Evolutionary conservation across 1,140 invertebrate species (phyloP).

Genomic region (Antheraea mylitta): DNA sequence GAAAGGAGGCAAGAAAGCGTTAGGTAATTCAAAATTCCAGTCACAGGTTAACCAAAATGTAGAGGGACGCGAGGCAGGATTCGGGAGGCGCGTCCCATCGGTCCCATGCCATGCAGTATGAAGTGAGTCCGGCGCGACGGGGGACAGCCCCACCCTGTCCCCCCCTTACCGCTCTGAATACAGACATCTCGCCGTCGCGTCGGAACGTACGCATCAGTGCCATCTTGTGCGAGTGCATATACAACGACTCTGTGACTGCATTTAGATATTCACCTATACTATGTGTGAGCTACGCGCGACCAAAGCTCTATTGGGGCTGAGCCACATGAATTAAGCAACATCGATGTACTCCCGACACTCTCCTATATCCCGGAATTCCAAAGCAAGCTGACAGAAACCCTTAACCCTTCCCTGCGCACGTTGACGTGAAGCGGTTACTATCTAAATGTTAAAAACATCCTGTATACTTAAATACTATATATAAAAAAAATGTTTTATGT

Average conservation of each 20-base stretch:
- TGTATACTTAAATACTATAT: slow-evolving; percentile 33
- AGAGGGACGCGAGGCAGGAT: background rate
- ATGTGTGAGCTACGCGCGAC: slow-evolving; percentile 47
- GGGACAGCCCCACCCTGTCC: slow-evolving; percentile 2
- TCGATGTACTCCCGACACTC: slow-evolving; percentile 33
- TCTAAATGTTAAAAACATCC: background rate
- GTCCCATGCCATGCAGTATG: slow-evolving; percentile 20
- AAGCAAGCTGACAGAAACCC: slow-evolving; percentile 27
- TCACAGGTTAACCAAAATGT: slow-evolving; percentile 47
- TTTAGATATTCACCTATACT: slow-evolving; percentile 38
- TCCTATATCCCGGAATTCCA: slow-evolving; percentile 32
- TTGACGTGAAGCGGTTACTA: slow-evolving; percentile 28
- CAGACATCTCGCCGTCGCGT: slow-evolving; percentile 39
- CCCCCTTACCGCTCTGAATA: slow-evolving; percentile 47
- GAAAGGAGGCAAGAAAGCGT: slow-evolving; percentile 69
- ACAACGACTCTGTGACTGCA: slow-evolving; percentile 59
- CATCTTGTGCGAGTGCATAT: slow-evolving; percentile 22
- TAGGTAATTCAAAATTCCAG: slow-evolving; percentile 72
- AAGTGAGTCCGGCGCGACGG: slow-evolving; percentile 6
- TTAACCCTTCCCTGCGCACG: slow-evolving; percentile 21
- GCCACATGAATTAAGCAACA: slow-evolving; percentile 58
- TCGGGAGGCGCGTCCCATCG: background rate
- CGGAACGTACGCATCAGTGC: slow-evolving; percentile 16
- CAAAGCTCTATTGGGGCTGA: slow-evolving; percentile 48
- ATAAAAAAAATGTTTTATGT: slow-evolving; percentile 24